A percentile compares a stretch with the other conserved stretches of the same genome.
Conservation (phyloP, 2,888 invertebrate genomes). For the Zhuqinia jingwanae region DNA sequence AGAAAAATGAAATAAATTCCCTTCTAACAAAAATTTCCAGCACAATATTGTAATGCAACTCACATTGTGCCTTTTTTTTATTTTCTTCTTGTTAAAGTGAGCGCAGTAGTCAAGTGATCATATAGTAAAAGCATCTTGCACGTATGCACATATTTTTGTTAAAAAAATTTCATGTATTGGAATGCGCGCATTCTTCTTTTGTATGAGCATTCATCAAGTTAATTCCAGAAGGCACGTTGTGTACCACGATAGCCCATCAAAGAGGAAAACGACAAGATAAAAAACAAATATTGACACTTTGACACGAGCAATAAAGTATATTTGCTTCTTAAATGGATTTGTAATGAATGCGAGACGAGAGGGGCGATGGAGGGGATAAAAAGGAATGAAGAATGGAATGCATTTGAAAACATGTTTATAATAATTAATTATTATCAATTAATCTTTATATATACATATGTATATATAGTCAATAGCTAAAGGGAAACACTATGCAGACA, state of each 20-base stretch:
- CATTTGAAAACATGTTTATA: not conserved
- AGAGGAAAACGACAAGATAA: conserved; percentile 19
- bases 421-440: no score
- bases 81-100: no score
- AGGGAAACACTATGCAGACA: no score
- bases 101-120: not conserved
- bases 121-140: no score
- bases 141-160: not conserved
- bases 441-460: no score
- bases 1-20: no score
- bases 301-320: conserved; percentile 37
- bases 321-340: conserved; percentile 17
- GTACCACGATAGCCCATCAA: conserved; percentile 22
- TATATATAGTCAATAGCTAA: no score
- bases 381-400: not conserved
- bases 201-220: conserved; percentile 4
- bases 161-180: conserved; percentile 3
- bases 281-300: conserved; percentile 65
- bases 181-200: conserved; percentile 15
- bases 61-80: no score
- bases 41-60: no score
- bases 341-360: no score
- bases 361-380: not conserved
- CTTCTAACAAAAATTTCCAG: no score
- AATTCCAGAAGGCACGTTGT: conserved; percentile 52